These are phyloP conservation scores for Umimayanthus kanabou DNA, from an alignment of 92 coral and sea anemone genomes.

Conservation along the genomic window DNA sequence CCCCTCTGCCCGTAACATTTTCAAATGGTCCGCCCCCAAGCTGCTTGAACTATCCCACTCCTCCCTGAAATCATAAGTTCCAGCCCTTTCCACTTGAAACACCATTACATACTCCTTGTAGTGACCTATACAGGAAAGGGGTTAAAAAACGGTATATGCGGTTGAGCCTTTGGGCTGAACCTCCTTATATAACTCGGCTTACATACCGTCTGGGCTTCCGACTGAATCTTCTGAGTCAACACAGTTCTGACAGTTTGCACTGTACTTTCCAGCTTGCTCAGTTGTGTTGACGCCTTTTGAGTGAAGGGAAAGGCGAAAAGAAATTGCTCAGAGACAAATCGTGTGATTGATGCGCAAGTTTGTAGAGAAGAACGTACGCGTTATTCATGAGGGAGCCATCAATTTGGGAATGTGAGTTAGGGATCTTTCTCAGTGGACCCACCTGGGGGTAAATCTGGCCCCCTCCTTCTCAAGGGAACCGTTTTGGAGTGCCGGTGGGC, in stretches of 20 bases:
- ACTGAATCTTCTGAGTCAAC: constrained; percentile 89
- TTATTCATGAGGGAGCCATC: not conserved
- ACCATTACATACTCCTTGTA: no score
- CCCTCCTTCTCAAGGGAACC: no score
- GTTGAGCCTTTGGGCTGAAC: not conserved
- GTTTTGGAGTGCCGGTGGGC: no score
- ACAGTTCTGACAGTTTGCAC: constrained; percentile 92
- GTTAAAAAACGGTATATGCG: not conserved
- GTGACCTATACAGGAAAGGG: no score
- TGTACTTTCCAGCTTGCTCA: constrained; percentile 87
- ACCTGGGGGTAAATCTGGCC: no score
- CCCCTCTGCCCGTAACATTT: no score
- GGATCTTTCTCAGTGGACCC: not conserved
- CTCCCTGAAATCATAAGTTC: no score
- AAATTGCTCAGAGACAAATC: not conserved
- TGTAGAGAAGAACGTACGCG: not conserved
- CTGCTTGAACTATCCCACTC: no score
- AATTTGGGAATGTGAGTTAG: not conserved
- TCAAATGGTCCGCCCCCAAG: no score
- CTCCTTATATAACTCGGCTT: not conserved
- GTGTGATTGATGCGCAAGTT: not conserved
- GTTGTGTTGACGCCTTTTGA: constrained; percentile 74
- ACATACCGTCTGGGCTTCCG: constrained; percentile 99
- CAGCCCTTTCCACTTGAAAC: no score
- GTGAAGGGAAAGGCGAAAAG: not conserved